Evolutionary conservation across 1,140 invertebrate species (phyloP), one percentile per base, ranked within the genome.

Genomic region (Hyles vespertilio): DNA sequence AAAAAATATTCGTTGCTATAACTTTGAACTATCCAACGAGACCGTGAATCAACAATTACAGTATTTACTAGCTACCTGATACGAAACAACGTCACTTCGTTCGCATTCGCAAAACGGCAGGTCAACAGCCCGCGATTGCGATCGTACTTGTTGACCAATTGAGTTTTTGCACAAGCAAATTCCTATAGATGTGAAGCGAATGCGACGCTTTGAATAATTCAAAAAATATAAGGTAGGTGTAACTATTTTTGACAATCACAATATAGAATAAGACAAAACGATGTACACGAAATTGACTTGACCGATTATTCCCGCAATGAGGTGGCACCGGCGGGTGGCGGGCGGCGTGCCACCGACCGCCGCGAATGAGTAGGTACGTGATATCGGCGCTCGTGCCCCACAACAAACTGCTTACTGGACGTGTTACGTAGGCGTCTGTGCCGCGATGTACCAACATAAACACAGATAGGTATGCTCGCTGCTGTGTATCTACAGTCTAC

Each of bases 351-450:
- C 79, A 86, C 84, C 84, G 81, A 87, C 81, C 84, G 81, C 81
- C 76, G 76, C 75, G 77, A 86, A 82, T 77, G 74, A 82, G 81
- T 67, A 62, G 64, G 64, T 85, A 87, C 81, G 82, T 87, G 84
- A 87, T 87, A 87, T 84, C 84, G 81, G 82, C 79, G 81, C 84
- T 81, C 82, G 84, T 89, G 83, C 79, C 81, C 79, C 86, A 89
- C 82, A 89, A 87, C 84, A 87, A 89, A 89, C 80, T 86, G 82
- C 82, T 87, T 89, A 86, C 81, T 89, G 86, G 82, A 89, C 84
- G 82, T 84, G 82, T 86, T 86, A 88, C 81, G 81, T 88, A 86
- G 83, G 84, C 84, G 82, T 79, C 71, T 81, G 76, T 84, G 79
- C 74, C 65, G 76, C 75, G 73, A 79, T 84, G 72, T 81, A 81